Evolutionary conservation across 2,888 invertebrate genomes (phyloP), one percentile per base, ranked within the genome.

Genomic region (Zygaena filipendulae): DNA sequence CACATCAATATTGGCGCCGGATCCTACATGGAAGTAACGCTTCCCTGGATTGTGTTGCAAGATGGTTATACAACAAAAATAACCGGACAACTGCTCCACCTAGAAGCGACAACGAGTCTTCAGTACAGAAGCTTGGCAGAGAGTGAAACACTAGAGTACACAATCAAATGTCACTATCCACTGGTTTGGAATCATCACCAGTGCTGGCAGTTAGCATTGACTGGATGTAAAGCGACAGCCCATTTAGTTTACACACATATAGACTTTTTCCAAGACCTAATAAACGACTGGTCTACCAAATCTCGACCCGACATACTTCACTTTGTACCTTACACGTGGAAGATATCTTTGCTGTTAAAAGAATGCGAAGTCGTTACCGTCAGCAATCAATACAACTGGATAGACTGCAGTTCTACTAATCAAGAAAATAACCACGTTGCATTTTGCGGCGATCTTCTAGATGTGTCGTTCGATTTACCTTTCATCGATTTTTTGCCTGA

Each of bases 321-420:
- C 53, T 99, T 98, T 74, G 91, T 98, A 29, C 99, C 99, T 2
- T 99, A 97, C 66, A 95, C 95, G 0, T 97, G 96, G 91, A 90
- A 92, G 57, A 91, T 99, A 50, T 91, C 90, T 36, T 80, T 98
- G 35, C 82, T 93, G 5, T 72, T 97, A 11, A 96, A 97, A 62
- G 95, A 97, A 67, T 97, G 97, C 68, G 97, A 99, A 71, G 82
- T 99, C 9, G 85, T 97, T 1, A 92, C 95, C 21, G 79, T 95
- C 9, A 90, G 95, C 52, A 99, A 98, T 71, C 95, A 98, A 59
- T 93, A 93, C 66, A 99, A 99, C 68, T 99, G 98, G 99, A 91
- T 99, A 43, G 98, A 99, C 68, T 97, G 97, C 50, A 94, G 95
- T 29, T 95, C 95, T 13, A 93, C 95, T 26, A 92, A 94, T 48